Percentiles rank a stretch among this genome's conserved stretches.
phyloP scores from a whole-genome alignment of 2,888 invertebrate genomes.

The Leucophenga maculata region DNA sequence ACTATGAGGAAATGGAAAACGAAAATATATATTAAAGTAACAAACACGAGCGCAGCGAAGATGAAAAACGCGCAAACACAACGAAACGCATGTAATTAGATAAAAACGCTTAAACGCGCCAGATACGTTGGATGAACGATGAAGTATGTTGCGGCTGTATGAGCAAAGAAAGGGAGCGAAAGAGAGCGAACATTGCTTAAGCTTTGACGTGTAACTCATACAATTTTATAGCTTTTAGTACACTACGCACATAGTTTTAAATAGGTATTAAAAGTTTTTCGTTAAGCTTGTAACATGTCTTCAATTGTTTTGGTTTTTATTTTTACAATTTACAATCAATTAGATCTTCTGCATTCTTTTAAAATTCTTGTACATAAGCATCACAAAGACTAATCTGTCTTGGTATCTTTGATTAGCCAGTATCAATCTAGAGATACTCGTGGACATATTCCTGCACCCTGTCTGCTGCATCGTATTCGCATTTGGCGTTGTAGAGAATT shows the following conservation, averaged over 20 bases:
- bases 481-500: too few relatives aligned
- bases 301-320: too few relatives aligned
- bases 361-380: too few relatives aligned
- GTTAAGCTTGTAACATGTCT: too few relatives aligned
- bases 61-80: constrained; percentile 46
- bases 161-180: neutral
- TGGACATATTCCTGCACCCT: too few relatives aligned
- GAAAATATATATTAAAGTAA: constrained; percentile 9
- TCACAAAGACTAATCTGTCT: too few relatives aligned
- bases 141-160: neutral
- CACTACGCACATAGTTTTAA: neutral
- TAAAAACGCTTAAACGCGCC: constrained; percentile 58
- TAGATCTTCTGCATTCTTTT: too few relatives aligned
- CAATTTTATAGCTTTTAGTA: neutral
- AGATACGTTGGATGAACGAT: constrained; percentile 39
- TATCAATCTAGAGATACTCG: too few relatives aligned
- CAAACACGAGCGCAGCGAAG: constrained; percentile 2
- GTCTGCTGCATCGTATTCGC: too few relatives aligned
- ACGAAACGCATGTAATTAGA: constrained; percentile 63
- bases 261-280: too few relatives aligned
- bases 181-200: neutral
- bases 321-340: too few relatives aligned
- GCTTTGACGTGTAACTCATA: constrained; percentile 9
- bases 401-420: too few relatives aligned
- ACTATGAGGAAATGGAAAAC: neutral